phyloP scores from a whole-genome alignment of 2,888 invertebrate species.

The Gerris lacustris region DNA sequence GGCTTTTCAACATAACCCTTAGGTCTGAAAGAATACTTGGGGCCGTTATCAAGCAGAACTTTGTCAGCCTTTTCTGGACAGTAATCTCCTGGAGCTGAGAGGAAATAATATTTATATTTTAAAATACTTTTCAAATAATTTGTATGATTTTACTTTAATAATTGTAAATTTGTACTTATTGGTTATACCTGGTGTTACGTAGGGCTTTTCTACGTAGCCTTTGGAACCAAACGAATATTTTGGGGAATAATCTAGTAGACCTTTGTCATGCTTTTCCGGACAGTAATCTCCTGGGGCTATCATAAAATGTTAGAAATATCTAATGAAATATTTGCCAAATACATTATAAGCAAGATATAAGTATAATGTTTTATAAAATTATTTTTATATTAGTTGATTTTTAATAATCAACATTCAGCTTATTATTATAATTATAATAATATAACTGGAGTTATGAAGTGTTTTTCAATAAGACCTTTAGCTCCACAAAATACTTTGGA shows the following conservation, averaged over 20 bases:
- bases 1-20: constrained; percentile 50
- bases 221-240: constrained; percentile 63
- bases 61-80: constrained; percentile 57
- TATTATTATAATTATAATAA: not conserved
- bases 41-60: constrained; percentile 48
- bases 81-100: constrained; percentile 67
- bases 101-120: too few relatives aligned
- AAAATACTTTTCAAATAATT: too few relatives aligned
- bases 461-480: not conserved
- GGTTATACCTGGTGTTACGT: too few relatives aligned
- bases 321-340: too few relatives aligned
- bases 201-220: constrained; percentile 20
- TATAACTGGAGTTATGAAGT: not conserved
- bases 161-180: too few relatives aligned
- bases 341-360: too few relatives aligned
- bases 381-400: too few relatives aligned
- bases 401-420: too few relatives aligned
- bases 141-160: too few relatives aligned
- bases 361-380: too few relatives aligned
- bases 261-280: constrained; percentile 54
- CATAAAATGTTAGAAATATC: too few relatives aligned
- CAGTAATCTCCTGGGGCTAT: constrained; percentile 77
- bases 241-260: constrained; percentile 50
- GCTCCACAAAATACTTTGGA: not conserved
- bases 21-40: constrained; percentile 60